Evolutionary conservation across 64 coral and sea anemone genomes (phyloP).

Genomic region (Acropora yongei): DNA sequence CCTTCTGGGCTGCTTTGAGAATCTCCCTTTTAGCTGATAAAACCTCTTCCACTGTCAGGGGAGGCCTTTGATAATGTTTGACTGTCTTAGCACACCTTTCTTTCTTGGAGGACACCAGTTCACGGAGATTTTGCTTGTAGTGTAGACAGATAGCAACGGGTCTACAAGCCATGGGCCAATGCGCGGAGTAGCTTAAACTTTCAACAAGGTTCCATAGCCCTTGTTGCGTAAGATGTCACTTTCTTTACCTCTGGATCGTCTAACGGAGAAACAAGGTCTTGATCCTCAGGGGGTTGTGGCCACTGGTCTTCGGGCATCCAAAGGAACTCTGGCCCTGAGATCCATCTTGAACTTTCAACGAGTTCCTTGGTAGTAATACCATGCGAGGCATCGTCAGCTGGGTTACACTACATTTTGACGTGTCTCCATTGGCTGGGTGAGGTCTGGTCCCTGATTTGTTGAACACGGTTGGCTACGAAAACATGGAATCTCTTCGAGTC

Average conservation of each 20-base stretch:
- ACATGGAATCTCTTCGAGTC: constrained; percentile 20
- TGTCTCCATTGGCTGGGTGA: constrained; percentile 16
- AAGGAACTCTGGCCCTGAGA: constrained; percentile 29
- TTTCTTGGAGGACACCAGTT: constrained; percentile 6
- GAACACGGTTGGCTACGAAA: constrained; percentile 9
- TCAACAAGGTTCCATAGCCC: constrained; percentile 23
- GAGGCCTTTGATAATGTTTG: constrained; percentile 8
- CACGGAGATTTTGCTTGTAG: constrained; percentile 15
- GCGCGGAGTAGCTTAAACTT: not conserved
- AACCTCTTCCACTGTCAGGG: constrained; percentile 20
- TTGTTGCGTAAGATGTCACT: not conserved
- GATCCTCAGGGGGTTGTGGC: constrained; percentile 16
- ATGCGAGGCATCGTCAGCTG: not conserved
- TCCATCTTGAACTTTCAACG: constrained; percentile 28
- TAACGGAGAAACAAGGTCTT: constrained; percentile 3
- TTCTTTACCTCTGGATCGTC: constrained; percentile 25
- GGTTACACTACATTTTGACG: not conserved
- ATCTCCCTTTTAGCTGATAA: too few relatives aligned
- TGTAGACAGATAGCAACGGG: constrained; percentile 26
- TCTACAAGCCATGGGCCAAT: constrained; percentile 20
- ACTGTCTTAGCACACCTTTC: constrained; percentile 4
- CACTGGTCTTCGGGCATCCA: constrained; percentile 13
- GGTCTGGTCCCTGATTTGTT: constrained; percentile 16
- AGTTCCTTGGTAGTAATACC: constrained; percentile 10
- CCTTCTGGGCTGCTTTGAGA: not conserved